Percentiles rank a stretch among this genome's conserved stretches.
Conservation (phyloP, 1,140 invertebrate species). For the Cecropterus lyciades region DNA sequence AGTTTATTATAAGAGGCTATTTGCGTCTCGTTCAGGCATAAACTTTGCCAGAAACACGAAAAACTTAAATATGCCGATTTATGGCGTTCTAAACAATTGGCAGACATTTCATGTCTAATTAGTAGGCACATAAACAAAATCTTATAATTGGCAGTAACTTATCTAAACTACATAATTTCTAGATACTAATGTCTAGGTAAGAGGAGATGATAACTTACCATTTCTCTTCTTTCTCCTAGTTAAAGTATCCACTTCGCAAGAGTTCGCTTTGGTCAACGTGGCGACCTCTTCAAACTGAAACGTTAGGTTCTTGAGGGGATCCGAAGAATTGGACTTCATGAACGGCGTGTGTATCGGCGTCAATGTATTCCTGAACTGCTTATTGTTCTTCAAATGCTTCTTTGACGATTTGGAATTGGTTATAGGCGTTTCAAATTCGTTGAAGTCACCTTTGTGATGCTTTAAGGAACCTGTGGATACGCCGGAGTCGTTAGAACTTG, state of each 20-base stretch:
- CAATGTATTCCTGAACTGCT: slow-evolving; percentile 64
- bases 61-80: no score
- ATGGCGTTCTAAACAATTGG: no score
- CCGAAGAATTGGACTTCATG: slow-evolving; percentile 89
- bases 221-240: slow-evolving; percentile 72
- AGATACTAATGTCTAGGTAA: no score
- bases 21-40: no score
- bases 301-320: slow-evolving; percentile 89
- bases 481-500: slow-evolving; percentile 93
- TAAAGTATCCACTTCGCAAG: slow-evolving; percentile 87
- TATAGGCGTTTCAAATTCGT: slow-evolving; percentile 87
- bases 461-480: slow-evolving; percentile 89
- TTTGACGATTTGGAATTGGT: slow-evolving; percentile 81
- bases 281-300: slow-evolving; percentile 89
- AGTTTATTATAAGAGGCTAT: no score
- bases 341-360: slow-evolving; percentile 86
- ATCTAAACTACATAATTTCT: no score
- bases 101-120: no score
- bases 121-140: no score
- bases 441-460: slow-evolving; percentile 86
- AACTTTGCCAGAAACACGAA: no score
- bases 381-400: slow-evolving; percentile 77
- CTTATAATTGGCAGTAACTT: no score
- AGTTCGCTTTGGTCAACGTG: slow-evolving; percentile 87
- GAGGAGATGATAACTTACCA: slow-evolving; percentile 50